These are phyloP conservation scores for Thalassoma bifasciatum DNA, from an alignment of 2,113 vertebrate genomes.

Conservation along the genomic window DNA sequence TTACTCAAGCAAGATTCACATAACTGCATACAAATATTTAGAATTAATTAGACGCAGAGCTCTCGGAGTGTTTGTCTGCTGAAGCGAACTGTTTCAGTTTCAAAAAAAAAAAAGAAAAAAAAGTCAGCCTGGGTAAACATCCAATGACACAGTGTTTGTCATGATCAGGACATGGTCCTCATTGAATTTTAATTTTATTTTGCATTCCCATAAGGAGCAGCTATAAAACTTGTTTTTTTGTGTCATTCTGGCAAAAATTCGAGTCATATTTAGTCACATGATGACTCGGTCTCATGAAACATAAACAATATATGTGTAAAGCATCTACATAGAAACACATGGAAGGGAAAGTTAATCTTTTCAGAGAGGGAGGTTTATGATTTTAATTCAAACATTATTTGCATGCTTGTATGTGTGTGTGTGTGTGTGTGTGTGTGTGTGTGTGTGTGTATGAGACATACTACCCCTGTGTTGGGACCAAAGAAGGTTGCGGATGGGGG, in stretches of 20 bases:
- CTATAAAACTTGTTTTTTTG: slow-evolving; percentile 24
- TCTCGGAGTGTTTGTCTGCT: too few species aligned
- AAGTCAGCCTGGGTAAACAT: slow-evolving; percentile 35
- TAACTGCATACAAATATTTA: too few species aligned
- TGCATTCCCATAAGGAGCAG: slow-evolving; percentile 2
- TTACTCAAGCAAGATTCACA: too few species aligned
- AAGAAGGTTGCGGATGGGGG: not conserved
- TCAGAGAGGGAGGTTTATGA: slow-evolving; percentile 40
- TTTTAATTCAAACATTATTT: slow-evolving; percentile 65
- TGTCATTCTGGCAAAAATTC: slow-evolving; percentile 23
- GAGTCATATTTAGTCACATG: slow-evolving; percentile 51
- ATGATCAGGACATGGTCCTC: slow-evolving; percentile 27
- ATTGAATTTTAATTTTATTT: slow-evolving; percentile 9
- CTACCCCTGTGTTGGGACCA: slow-evolving; percentile 40
- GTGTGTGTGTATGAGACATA: slow-evolving; percentile 32
- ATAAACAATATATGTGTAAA: slow-evolving; percentile 40
- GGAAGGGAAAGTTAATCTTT: slow-evolving; percentile 27
- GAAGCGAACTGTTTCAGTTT: too few species aligned
- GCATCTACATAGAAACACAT: slow-evolving; percentile 7
- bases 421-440: slow-evolving; percentile 7
- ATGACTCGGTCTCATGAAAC: slow-evolving; percentile 47
- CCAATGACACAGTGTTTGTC: slow-evolving; percentile 17
- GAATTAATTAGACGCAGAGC: too few species aligned
- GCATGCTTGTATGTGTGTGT: slow-evolving; percentile 36
- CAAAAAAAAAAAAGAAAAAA: too few species aligned